These are phyloP conservation scores for Accipiter cooperii DNA, from an alignment of 2,113 vertebrate species.

Conservation along the genomic window DNA sequence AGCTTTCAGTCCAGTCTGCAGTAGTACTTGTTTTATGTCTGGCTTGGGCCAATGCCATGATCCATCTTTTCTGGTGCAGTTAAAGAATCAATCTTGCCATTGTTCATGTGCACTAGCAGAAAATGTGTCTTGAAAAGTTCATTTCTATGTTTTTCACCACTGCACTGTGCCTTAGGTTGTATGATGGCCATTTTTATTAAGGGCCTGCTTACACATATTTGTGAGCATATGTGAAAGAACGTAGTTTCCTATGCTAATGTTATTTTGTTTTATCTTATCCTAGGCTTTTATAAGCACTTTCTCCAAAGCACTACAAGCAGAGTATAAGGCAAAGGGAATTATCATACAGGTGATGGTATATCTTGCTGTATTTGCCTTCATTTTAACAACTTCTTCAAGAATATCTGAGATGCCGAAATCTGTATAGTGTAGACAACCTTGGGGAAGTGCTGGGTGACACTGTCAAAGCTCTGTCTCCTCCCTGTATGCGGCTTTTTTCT, in stretches of 20 bases:
- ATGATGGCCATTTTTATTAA: neutral
- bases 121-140: neutral
- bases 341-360: slow-evolving; percentile 75
- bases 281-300: slow-evolving; percentile 76
- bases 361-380: neutral
- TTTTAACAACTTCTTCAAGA: neutral
- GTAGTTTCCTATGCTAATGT: neutral
- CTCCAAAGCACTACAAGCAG: slow-evolving; percentile 79
- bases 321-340: slow-evolving; percentile 80
- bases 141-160: neutral
- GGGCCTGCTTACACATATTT: neutral
- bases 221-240: neutral
- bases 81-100: neutral
- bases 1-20: neutral
- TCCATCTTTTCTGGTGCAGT: neutral
- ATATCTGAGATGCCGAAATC: neutral
- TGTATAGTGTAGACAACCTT: neutral
- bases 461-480: neutral
- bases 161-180: neutral
- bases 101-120: neutral
- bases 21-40: neutral
- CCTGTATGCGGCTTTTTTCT: neutral
- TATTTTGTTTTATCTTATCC: neutral
- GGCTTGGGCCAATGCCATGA: neutral
- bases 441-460: neutral